A percentile compares a stretch with the other conserved stretches of the same genome.
Evolutionary conservation across 2,113 vertebrate species (phyloP).

Genomic region (Globicephala melas): DNA sequence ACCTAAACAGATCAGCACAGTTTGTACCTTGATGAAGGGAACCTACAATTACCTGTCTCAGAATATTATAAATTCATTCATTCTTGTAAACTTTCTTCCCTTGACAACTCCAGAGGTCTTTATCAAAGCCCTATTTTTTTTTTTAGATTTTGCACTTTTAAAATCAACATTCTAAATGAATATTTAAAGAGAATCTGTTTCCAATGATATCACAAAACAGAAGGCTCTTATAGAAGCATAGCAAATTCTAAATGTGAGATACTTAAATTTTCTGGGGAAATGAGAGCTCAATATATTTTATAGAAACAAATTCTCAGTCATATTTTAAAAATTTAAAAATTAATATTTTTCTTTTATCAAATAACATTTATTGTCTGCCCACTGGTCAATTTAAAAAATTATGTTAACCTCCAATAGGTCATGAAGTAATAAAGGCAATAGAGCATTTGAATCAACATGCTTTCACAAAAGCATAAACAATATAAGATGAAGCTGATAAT

Average conservation of each 20-base stretch:
- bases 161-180: not conserved
- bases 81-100: slow-evolving; percentile 63
- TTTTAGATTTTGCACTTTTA: not conserved
- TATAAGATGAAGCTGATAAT: not conserved
- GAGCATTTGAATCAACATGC: not conserved
- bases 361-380: not conserved
- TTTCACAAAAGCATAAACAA: not conserved
- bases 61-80: slow-evolving; percentile 73
- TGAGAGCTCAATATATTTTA: not conserved
- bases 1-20: slow-evolving; percentile 55
- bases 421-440: not conserved
- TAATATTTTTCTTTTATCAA: not conserved
- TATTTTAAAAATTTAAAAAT: not conserved
- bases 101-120: slow-evolving; percentile 31
- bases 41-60: slow-evolving; percentile 78
- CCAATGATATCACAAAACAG: not conserved
- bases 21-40: slow-evolving; percentile 61
- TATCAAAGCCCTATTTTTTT: not conserved
- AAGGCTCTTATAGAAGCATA: not conserved
- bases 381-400: not conserved
- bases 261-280: not conserved
- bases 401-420: not conserved
- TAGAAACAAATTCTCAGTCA: not conserved
- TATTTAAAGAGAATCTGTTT: not conserved
- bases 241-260: not conserved